Percentiles rank a stretch among this genome's conserved stretches.
Conservation (phyloP, 2,888 invertebrate species). For the Pilophorus perplexus region DNA sequence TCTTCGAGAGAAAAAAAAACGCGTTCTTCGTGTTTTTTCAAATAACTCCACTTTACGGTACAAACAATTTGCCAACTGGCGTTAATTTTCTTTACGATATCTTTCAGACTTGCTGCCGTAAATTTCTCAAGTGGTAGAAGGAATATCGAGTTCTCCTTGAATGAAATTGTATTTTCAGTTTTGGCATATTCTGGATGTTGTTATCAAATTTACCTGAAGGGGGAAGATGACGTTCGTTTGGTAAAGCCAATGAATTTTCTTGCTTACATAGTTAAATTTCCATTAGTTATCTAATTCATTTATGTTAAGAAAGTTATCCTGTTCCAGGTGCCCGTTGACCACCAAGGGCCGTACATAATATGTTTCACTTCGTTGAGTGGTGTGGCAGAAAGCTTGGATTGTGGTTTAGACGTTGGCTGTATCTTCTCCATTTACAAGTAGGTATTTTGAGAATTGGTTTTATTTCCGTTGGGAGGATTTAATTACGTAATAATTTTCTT, state of each 20-base stretch:
- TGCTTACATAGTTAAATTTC: too few species aligned
- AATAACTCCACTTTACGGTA: too few species aligned
- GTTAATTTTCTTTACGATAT: too few species aligned
- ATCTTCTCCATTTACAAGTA: constrained; percentile 33
- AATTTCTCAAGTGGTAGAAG: too few species aligned
- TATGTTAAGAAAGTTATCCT: too few species aligned
- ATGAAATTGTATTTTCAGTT: constrained; percentile 20
- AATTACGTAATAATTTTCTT: background rate
- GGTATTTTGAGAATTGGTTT: background rate
- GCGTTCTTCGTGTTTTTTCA: too few species aligned
- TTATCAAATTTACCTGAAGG: constrained; percentile 33
- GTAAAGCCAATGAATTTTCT: background rate
- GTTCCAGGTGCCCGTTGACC: constrained; percentile 14
- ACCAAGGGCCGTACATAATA: constrained; percentile 29
- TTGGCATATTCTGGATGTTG: constrained; percentile 30
- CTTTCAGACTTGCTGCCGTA: constrained; percentile 16
- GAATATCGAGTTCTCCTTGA: too few species aligned
- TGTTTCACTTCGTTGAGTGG: constrained; percentile 20
- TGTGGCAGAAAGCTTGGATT: constrained; percentile 4
- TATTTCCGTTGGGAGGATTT: background rate
- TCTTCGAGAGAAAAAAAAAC: too few species aligned
- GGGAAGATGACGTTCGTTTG: constrained; percentile 21
- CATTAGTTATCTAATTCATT: too few species aligned
- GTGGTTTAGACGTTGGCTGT: constrained; percentile 6
- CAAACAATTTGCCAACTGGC: too few species aligned